Base-by-base conservation (phyloP, 2,113 vertebrate species). In the Dicentrarchus labrax region DNA sequence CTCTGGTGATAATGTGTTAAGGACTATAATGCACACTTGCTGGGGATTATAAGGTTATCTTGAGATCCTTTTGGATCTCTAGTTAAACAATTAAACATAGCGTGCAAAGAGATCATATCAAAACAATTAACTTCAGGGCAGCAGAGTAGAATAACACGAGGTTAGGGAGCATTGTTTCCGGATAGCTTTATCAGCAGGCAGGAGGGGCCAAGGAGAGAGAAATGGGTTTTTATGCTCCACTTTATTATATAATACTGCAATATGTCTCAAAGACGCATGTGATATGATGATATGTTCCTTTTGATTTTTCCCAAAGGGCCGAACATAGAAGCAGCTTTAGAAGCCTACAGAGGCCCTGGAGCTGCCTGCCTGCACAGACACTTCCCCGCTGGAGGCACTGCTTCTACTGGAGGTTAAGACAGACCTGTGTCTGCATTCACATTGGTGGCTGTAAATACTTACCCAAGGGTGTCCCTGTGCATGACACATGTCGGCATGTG, bases 71-170 rank as follows among this genome's bases (percentile, higher is more conserved):
- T 72, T 87, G 76, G 61, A 75, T 56, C 43, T 72, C 24, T 48
- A 48, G 61, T 80, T 72, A 65, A 81, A 88, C 71, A 84, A 85
- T 84, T 78, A 89, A 87, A 90, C 76, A 64, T 24, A 70, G 78
- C 65, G 22, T 79, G 76, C 73, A 83, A 72, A 76, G 39, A 70
- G 43, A 88, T 84, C 59, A 73, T 78, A 89, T 84, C 64, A 75
- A 64, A 84, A 61, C 43, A 62, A 65, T 83, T 85, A 73, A 51
- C 39, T 69, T 60, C 39, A 85, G 47, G 51, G 82, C 53, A 85
- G 66, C 45, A 59, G 64, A 60, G 47, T 51, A 72, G 54, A 57
- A 82, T 53, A 79, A 81, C 50, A 53, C 5, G 2, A 78, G 83
- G 75, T 80, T 71, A 88, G 4, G 56, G 64, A 62, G 56, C 48